phyloP scores from a whole-genome alignment of 2,113 vertebrate species.

The Piprites chloris region DNA sequence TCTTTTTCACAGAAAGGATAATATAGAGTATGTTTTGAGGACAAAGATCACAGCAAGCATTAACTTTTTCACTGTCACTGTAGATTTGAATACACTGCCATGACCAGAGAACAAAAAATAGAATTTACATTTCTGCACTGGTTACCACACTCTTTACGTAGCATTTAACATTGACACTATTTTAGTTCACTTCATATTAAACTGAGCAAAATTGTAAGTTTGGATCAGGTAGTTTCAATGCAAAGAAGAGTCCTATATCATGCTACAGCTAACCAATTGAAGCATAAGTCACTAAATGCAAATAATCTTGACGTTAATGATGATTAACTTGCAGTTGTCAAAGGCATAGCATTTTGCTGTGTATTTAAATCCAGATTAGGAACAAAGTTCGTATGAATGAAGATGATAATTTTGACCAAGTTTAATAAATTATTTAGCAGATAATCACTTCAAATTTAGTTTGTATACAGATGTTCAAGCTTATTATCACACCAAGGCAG shows the following conservation, averaged over 20 bases:
- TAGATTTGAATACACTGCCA: not conserved
- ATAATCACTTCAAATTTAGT: not conserved
- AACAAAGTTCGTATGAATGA: not conserved
- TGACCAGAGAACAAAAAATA: not conserved
- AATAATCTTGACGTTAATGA: no score
- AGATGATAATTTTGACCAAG: not conserved
- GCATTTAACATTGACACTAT: not conserved
- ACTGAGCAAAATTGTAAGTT: not conserved
- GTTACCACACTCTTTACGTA: not conserved
- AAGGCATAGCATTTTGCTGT: not conserved
- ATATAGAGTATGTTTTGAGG: not conserved
- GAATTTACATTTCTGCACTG: not conserved
- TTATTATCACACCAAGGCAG: not conserved
- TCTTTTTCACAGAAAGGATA: not conserved
- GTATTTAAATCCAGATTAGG: not conserved
- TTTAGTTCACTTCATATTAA: not conserved
- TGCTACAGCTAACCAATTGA: not conserved
- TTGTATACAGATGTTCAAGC: not conserved
- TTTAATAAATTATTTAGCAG: constrained; percentile 20
- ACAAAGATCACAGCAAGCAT: not conserved
- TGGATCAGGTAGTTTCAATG: not conserved
- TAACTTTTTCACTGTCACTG: not conserved
- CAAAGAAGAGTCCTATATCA: not conserved
- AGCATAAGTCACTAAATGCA: no score
- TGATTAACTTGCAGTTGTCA: not conserved